Evolutionary conservation across 1,140 invertebrate genomes (phyloP), one percentile per base, ranked within the genome.

Genomic region (Lithobius niger): DNA sequence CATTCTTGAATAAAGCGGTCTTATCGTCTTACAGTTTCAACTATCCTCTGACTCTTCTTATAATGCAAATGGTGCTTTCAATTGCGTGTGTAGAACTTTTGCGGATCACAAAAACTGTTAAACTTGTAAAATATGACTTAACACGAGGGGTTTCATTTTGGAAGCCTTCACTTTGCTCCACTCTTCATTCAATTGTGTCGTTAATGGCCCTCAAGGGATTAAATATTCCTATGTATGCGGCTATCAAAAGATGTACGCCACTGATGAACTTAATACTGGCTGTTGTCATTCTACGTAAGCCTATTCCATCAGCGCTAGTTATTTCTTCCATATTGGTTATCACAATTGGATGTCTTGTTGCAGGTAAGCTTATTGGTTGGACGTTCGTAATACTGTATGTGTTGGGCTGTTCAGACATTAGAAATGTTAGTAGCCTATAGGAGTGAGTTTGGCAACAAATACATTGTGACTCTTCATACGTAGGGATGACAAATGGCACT

Each of bases 161-260:
- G 0, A 55, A 69, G 31, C 72, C 74, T 19, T 69, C 73, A 3
- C 42, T 73, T 3, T 74, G 73, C 50, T 75, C 74, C 64, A 70
- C 70, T 27, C 53, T 73, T 0, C 73, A 76, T 55, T 65, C 72
- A 19, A 66, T 72, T 3, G 61, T 76, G 21, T 68, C 71, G 28
- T 63, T 77, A 3, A 65, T 64, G 55, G 74, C 75, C 3, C 63
- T 76, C 10, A 67, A 68, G 57, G 70, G 74, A 24, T 75, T 77
- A 69, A 77, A 76, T 55, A 70, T 77, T 57, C 75, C 76, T 1
- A 73, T 77, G 71, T 77, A 77, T 63, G 72, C 72, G 6, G 71
- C 76, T 4, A 57, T 77, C 25, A 77, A 77, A 60, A 64, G 74
- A 52, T 75, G 71, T 63, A 71, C 69, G 6, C 75, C 73, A 3